These are phyloP conservation scores for Mesoligia furuncula DNA, from an alignment of 2,888 invertebrate genomes.

Conservation along the genomic window DNA sequence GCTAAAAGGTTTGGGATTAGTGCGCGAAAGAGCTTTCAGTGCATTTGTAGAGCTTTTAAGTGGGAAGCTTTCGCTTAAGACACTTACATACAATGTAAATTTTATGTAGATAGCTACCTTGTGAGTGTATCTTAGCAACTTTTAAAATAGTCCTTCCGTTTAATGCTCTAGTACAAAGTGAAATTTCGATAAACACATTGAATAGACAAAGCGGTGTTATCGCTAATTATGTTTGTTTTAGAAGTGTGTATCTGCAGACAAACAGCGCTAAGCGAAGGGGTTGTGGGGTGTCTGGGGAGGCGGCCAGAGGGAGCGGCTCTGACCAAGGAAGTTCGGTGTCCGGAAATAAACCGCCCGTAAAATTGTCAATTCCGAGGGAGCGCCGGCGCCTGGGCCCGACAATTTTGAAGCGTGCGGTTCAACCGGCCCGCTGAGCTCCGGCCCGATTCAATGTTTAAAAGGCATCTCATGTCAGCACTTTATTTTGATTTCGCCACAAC, in stretches of 20 bases:
- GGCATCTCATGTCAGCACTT: slow-evolving; percentile 68
- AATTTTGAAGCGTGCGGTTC: slow-evolving; percentile 80
- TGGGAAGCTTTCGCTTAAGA: slow-evolving; percentile 91
- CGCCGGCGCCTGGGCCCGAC: slow-evolving; percentile 83
- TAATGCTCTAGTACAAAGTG: slow-evolving; percentile 52
- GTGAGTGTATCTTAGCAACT: slow-evolving; percentile 70
- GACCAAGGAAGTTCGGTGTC: slow-evolving; percentile 89
- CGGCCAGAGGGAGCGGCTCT: slow-evolving; percentile 76
- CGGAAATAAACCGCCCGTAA: slow-evolving; percentile 93
- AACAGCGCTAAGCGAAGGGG: slow-evolving; percentile 78
- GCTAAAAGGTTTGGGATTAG: slow-evolving; percentile 91
- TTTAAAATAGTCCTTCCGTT: slow-evolving; percentile 57
- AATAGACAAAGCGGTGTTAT: slow-evolving; percentile 47
- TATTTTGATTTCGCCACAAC: slow-evolving; percentile 55
- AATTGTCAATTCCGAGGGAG: slow-evolving; percentile 92
- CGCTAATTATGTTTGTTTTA: slow-evolving; percentile 66
- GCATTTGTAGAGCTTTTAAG: slow-evolving; percentile 91
- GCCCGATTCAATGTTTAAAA: slow-evolving; percentile 71
- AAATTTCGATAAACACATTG: slow-evolving; percentile 39
- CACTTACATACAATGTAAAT: slow-evolving; percentile 90
- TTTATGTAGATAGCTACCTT: slow-evolving; percentile 84
- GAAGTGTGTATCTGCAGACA: slow-evolving; percentile 72
- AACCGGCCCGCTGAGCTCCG: slow-evolving; percentile 68
- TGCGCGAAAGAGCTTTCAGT: slow-evolving; percentile 91
- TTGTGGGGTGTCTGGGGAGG: slow-evolving; percentile 72